Evolutionary conservation across 1,140 invertebrate species (phyloP), one percentile per base, ranked within the genome.

Genomic region (Limonius californicus): DNA sequence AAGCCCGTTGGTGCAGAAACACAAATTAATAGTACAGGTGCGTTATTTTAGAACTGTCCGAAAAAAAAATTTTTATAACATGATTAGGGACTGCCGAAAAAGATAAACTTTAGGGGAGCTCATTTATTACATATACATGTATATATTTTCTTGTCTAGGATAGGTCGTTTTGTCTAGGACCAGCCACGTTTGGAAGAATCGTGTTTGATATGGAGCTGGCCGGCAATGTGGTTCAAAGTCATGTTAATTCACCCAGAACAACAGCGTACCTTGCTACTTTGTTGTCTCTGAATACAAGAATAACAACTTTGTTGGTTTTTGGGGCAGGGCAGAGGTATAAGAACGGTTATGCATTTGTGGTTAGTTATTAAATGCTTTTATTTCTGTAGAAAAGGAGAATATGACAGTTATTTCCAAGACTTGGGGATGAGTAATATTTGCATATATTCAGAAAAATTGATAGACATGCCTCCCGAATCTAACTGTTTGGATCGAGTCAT

Each of bases 141-240:
- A n/a, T n/a, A n/a, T n/a, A n/a, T n/a, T n/a, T 23, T n/a, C n/a
- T 27, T 55, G 53, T 72, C 50, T 71, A 91, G 88, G 88, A 90
- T 71, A 83, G 87, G 55, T 87, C 89, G 21, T 85, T 90, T 66
- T 89, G 88, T 63, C 77, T 88, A 30, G 89, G 88, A 1, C 88
- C 89, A 0, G 88, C 87, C 0, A 82, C 86, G 2, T 79, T 91
- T 56, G 84, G 83, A 53, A 83, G 85, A 54, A 79, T 88, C 1
- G 79, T 90, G 32, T 80, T 82, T 0, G 81, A 83, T 8, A 81
- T 84, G 59, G 79, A 83, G 50, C 74, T 91, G 4, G 82, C 82
- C 19, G 89, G 89, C 2, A 87, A 85, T n/a, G 85, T 91, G 0
- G 80, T 89, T 0, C 83, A 90, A 68, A 90, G 88, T 0, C 89